Evolutionary conservation across 2,797 vertebrate genomes (phyloP), one percentile per base, ranked within the genome.

Genomic region (Chanos chanos): DNA sequence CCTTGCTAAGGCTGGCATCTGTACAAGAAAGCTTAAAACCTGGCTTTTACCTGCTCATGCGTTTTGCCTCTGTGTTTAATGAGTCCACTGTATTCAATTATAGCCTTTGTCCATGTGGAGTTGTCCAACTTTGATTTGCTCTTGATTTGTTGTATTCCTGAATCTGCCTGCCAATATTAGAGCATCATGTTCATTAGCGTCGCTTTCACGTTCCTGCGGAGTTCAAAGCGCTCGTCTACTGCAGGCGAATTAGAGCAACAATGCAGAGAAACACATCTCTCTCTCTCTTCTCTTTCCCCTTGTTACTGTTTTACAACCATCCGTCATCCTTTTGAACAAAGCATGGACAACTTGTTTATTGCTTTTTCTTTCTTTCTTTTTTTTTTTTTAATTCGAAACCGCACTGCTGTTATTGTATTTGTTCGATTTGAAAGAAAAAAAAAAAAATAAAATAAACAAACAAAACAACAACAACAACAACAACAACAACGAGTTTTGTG

Each of bases 101-200:
- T 76, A 59, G 61, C 64, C 70, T 64, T 45, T 66, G 33, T 70
- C 67, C 66, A 70, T 68, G 45, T 66, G 66, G 61, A 69, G 69
- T 76, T 66, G 63, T 67, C 64, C 72, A 16, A 55, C 62, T 66
- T 66, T 73, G 49, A 74, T 61, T 75, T 68, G 60, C 65, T 50
- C 77, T 69, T 74, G 66, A 80, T 79, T 80, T 63, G 74, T 76
- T 74, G 74, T 78, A 77, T 79, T 76, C 80, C 74, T 71, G 41
- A 77, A 83, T 81, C 83, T 80, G 75, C 73, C 64, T 77, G 76
- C 78, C 64, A 72, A 64, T 70, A 73, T 78, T 73, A 70, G 77
- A 80, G 75, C 77, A 77, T 78, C 73, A 69, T 76, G 75, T 85
- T 87, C 75, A 85, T 86, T 87, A 86, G 77, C 78, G 80, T 85